Base-by-base conservation (phyloP, 2,113 vertebrate genomes). In the Apus apus region DNA sequence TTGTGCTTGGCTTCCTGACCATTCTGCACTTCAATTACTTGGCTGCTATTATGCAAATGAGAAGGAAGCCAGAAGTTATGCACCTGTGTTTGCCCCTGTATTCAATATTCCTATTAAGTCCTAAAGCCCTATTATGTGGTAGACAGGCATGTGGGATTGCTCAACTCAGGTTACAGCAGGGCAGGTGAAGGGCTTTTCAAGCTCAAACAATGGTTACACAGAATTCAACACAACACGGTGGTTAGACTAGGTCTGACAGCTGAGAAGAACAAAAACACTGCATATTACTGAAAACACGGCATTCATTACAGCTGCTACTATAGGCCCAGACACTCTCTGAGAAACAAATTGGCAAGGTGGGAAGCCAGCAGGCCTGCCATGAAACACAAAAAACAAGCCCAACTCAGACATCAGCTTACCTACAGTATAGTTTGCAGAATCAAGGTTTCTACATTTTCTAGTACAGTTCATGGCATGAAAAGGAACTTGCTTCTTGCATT, bases 41-140 rank as follows among this genome's bases (percentile, higher is more conserved):
- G 84, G 80, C 85, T 90, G 72, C 93, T 93, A 94, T 96, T 97
- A 98, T 97, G 96, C 97, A 98, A 98, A 98, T 96, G 61, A 92
- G 77, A 74, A 53, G 83, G 90, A 97, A 97, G 92, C 93, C 93
- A 97, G 93, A 97, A 97, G 91, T 94, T 64, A 80, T 65, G 90
- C 98, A 98, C 97, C 97, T 98, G 97, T 94, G 92, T 95, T 97
- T 96, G 94, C 80, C 91, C 95, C 80, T 46, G 85, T 80, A 93
- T 93, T 95, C 96, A 97, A 95, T 97, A 97, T 92, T 93, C 89
- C 93, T 95, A 92, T 93, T 68, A 92, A 97, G 64, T 85, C 72
- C 91, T 80, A 58, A 92, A 97, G 96, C 88, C 95, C 93, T 94
- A 23, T 85, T 96, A 80, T 74, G 79, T 21, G 73, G 74, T 51